A percentile compares a stretch with the other conserved stretches of the same genome.
phyloP scores from a whole-genome alignment of 2,888 invertebrate genomes.

The Calameuta idolon region DNA sequence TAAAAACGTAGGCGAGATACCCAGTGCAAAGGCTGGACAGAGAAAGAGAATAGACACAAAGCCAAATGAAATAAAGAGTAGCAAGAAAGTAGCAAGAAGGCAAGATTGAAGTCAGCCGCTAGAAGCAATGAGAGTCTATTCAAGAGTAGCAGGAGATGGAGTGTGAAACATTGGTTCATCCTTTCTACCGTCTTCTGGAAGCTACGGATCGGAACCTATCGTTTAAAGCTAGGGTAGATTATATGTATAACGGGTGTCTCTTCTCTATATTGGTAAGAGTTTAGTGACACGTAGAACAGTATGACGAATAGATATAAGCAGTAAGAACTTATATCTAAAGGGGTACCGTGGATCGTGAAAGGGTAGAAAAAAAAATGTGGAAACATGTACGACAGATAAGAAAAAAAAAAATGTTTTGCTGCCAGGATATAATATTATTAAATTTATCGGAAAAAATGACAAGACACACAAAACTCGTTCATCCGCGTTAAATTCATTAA shows the following conservation, averaged over 20 bases:
- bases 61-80: constrained; percentile 31
- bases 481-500: constrained; percentile 37
- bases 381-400: not conserved
- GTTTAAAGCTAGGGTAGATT: constrained; percentile 28
- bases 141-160: constrained; percentile 53
- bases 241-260: constrained; percentile 9
- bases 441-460: not conserved
- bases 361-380: not conserved
- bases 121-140: constrained; percentile 35
- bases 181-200: constrained; percentile 42
- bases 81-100: constrained; percentile 38
- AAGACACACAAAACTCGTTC: not conserved
- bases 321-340: not conserved
- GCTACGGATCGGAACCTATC: constrained; percentile 38
- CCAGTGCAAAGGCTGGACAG: not conserved
- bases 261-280: not conserved
- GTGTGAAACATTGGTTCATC: constrained; percentile 56
- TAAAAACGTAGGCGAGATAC: not conserved
- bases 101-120: constrained; percentile 37
- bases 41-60: not conserved
- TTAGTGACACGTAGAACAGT: not conserved
- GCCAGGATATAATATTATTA: not conserved
- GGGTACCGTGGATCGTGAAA: not conserved
- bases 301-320: not conserved
- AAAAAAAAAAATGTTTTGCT: not conserved